Evolutionary conservation across 2,113 vertebrate species (phyloP).

Genomic region (Castor canadensis): DNA sequence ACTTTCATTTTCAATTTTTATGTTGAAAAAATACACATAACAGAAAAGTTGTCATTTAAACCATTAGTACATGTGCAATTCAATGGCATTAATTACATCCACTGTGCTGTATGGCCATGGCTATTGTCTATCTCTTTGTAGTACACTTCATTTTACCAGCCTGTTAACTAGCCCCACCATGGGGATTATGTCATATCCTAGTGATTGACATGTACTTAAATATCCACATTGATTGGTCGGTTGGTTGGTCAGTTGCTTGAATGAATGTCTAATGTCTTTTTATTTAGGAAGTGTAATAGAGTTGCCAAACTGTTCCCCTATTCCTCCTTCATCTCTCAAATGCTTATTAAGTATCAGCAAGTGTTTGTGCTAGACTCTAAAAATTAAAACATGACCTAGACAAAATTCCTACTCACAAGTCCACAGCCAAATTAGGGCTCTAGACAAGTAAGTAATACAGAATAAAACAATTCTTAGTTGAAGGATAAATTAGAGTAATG

Average conservation of each 20-base stretch:
- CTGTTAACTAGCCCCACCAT: not conserved
- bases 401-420: not conserved
- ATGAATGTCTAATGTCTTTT: conserved; percentile 4
- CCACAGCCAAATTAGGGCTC: not conserved
- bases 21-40: not conserved
- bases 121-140: not conserved
- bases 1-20: not conserved
- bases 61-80: not conserved
- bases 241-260: not conserved
- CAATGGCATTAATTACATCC: not conserved
- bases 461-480: not conserved
- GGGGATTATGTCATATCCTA: not conserved
- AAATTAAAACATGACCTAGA: conserved; percentile 9
- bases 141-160: not conserved
- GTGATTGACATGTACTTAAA: not conserved
- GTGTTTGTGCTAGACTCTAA: not conserved
- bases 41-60: not conserved
- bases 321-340: not conserved
- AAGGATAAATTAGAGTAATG: not conserved
- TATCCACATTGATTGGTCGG: not conserved
- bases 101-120: not conserved
- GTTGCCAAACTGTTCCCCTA: not conserved
- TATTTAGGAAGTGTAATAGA: not conserved
- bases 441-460: not conserved
- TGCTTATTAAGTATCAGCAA: not conserved